Conservation (phyloP, 2,888 invertebrate genomes). For the Xestobium rufovillosum region DNA sequence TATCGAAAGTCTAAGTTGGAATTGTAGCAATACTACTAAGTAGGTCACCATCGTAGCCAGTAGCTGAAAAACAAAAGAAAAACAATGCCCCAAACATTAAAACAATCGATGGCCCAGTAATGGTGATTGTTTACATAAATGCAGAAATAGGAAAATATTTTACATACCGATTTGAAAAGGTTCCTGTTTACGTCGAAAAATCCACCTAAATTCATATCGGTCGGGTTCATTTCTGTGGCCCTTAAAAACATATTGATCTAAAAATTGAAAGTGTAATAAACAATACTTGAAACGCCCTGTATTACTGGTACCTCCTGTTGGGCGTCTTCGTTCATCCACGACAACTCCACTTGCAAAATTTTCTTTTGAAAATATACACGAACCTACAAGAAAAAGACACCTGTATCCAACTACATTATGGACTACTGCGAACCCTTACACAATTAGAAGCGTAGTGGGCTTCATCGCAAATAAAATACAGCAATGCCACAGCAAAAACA, state of each 20-base stretch:
- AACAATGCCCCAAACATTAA: too few relatives aligned
- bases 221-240: constrained; percentile 70
- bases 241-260: constrained; percentile 66
- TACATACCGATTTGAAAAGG: constrained; percentile 62
- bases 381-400: constrained; percentile 45
- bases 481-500: constrained; percentile 53
- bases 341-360: constrained; percentile 61
- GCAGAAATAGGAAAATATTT: too few relatives aligned
- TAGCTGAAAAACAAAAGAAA: constrained; percentile 52
- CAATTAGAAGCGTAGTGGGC: constrained; percentile 67
- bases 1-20: constrained; percentile 75
- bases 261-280: constrained; percentile 19
- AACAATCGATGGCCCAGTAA: too few relatives aligned
- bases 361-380: constrained; percentile 68
- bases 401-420: constrained; percentile 3
- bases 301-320: constrained; percentile 57
- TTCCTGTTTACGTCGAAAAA: constrained; percentile 66
- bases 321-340: constrained; percentile 70
- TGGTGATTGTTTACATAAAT: too few relatives aligned
- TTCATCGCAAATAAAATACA: constrained; percentile 68
- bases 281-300: too few relatives aligned
- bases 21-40: constrained; percentile 64
- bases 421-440: constrained; percentile 46
- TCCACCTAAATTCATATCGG: constrained; percentile 65
- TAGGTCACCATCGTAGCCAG: constrained; percentile 72